phyloP scores from a whole-genome alignment of 2,888 invertebrate species.

The Podotricha telesiphe region DNA sequence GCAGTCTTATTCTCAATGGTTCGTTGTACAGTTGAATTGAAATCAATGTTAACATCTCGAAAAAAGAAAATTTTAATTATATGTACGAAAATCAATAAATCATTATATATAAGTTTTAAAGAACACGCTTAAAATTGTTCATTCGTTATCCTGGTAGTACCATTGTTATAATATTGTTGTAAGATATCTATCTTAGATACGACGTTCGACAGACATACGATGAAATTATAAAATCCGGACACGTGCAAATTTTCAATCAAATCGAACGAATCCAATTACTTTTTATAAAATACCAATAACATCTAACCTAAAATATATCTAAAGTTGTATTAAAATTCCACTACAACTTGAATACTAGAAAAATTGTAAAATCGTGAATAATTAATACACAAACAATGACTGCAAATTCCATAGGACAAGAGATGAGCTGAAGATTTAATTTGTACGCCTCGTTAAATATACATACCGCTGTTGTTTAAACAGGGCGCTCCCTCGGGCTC shows the following conservation, averaged over 20 bases:
- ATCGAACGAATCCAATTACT: too few species aligned
- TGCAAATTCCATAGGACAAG: constrained; percentile 24
- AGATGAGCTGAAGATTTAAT: constrained; percentile 67
- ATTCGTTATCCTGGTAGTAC: too few species aligned
- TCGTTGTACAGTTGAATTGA: not conserved
- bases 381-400: constrained; percentile 26
- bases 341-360: not conserved
- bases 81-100: not conserved
- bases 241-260: too few species aligned
- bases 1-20: not conserved
- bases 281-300: too few species aligned
- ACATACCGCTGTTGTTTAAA: constrained; percentile 70
- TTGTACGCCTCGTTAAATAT: constrained; percentile 74
- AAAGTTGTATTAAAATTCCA: too few species aligned
- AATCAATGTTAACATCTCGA: constrained; percentile 2
- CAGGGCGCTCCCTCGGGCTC: constrained; percentile 59
- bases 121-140: too few species aligned
- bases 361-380: constrained; percentile 21
- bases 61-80: not conserved
- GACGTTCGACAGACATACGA: too few species aligned
- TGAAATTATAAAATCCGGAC: too few species aligned
- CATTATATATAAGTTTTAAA: too few species aligned
- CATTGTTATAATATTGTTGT: too few species aligned
- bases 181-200: too few species aligned
- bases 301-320: too few species aligned